Conservation (phyloP, 2,113 vertebrate species). For the Xyliphius kryptos region DNA sequence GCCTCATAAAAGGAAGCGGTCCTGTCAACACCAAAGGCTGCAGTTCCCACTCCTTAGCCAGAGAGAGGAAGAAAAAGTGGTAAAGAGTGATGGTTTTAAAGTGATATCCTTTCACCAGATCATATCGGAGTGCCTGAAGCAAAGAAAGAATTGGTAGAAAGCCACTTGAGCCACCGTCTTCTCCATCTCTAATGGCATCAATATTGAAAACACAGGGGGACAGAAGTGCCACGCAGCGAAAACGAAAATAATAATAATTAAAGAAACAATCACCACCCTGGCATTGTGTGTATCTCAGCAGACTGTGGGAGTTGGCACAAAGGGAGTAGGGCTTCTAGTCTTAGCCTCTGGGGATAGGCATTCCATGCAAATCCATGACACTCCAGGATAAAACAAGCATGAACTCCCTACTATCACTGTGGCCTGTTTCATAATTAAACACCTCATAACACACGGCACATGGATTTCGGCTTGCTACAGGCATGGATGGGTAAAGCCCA, state of each 20-base stretch:
- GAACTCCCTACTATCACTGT: conserved; percentile 41
- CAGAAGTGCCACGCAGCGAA: conserved; percentile 47
- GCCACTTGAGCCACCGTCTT: conserved; percentile 60
- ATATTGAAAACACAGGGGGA: conserved; percentile 43
- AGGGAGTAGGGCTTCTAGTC: conserved; percentile 55
- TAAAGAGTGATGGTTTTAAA: conserved; percentile 39
- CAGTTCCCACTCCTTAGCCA: conserved; percentile 48
- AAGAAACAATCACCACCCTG: conserved; percentile 66
- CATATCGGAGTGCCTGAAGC: conserved; percentile 46
- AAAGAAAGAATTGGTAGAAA: conserved; percentile 48
- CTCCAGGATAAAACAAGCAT: conserved; percentile 48
- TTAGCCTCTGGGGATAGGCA: conserved; percentile 63
- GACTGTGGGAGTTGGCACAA: conserved; percentile 40
- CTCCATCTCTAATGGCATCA: conserved; percentile 55
- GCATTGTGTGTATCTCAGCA: conserved; percentile 42
- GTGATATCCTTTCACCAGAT: conserved; percentile 61
- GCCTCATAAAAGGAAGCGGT: conserved; percentile 66
- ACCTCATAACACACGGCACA: conserved; percentile 50
- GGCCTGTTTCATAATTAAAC: conserved; percentile 69
- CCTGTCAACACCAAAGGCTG: conserved; percentile 63
- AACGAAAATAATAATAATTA: conserved; percentile 68
- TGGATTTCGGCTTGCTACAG: conserved; percentile 48
- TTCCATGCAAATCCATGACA: conserved; percentile 45
- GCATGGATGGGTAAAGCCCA: conserved; percentile 42
- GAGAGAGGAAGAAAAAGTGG: conserved; percentile 11